Conservation (phyloP, 2,113 vertebrate species). For the Planiliza haematocheilus region DNA sequence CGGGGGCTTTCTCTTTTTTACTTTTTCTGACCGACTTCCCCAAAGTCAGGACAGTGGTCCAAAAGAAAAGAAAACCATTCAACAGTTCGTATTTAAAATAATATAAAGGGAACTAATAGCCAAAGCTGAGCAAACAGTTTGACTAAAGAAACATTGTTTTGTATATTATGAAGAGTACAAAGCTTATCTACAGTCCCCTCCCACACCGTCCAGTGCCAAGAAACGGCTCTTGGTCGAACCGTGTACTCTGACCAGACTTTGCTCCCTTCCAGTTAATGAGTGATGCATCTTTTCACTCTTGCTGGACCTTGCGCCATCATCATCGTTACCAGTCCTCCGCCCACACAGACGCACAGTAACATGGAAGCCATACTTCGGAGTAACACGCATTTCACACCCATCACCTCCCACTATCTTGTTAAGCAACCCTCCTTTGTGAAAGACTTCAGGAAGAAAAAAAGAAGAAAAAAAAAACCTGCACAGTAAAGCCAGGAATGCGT, state of each 20-base stretch:
- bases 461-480: slow-evolving; percentile 2
- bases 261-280: slow-evolving; percentile 73
- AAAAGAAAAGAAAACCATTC: not conserved
- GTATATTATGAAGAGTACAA: not conserved
- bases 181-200: slow-evolving; percentile 6
- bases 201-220: not conserved
- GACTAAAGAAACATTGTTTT: not conserved
- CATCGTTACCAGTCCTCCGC: not conserved
- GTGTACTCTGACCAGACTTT: slow-evolving; percentile 63
- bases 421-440: slow-evolving; percentile 42
- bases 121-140: not conserved
- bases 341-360: not conserved
- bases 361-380: slow-evolving; percentile 17
- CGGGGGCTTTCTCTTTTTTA: slow-evolving; percentile 4
- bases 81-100: not conserved
- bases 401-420: slow-evolving; percentile 45
- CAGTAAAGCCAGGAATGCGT: slow-evolving; percentile 64
- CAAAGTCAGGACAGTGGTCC: not conserved
- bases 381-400: slow-evolving; percentile 26
- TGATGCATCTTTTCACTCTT: slow-evolving; percentile 51
- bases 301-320: slow-evolving; percentile 29
- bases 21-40: not conserved
- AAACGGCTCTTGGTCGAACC: not conserved
- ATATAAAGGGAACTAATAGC: not conserved
- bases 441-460: slow-evolving; percentile 24